Percentiles rank a stretch among this genome's conserved stretches.
These are phyloP conservation scores for Sminthurides aquaticus DNA, from an alignment of 2,888 invertebrate genomes.

Conservation along the genomic window DNA sequence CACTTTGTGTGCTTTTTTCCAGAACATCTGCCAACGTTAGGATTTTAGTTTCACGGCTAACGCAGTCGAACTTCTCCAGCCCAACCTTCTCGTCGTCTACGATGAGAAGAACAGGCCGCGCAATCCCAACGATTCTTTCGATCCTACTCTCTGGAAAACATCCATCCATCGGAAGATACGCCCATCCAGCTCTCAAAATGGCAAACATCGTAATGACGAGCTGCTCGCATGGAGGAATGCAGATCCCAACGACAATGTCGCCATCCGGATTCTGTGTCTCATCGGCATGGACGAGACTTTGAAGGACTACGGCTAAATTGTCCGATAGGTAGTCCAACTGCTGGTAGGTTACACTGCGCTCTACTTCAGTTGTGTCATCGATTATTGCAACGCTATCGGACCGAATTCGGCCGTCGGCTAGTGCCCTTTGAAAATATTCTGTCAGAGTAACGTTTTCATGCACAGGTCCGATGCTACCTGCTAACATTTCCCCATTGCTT, in stretches of 20 bases:
- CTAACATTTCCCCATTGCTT: too few species aligned
- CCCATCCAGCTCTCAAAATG: slow-evolving; percentile 71
- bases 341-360: background rate
- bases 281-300: background rate
- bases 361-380: background rate
- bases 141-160: slow-evolving; percentile 63
- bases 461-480: too few species aligned
- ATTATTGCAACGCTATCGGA: background rate
- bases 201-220: slow-evolving; percentile 46
- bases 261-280: slow-evolving; percentile 23
- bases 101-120: slow-evolving; percentile 62
- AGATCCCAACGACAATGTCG: slow-evolving; percentile 24
- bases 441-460: too few species aligned
- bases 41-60: background rate
- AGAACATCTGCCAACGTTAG: too few species aligned
- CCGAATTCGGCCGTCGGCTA: background rate
- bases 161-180: slow-evolving; percentile 74
- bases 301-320: background rate
- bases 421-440: background rate
- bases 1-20: too few species aligned
- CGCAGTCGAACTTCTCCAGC: background rate
- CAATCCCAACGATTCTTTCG: slow-evolving; percentile 66
- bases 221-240: slow-evolving; percentile 25
- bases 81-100: slow-evolving; percentile 52
- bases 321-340: background rate